phyloP scores from a whole-genome alignment of 2,797 vertebrate species.

The Falco peregrinus region DNA sequence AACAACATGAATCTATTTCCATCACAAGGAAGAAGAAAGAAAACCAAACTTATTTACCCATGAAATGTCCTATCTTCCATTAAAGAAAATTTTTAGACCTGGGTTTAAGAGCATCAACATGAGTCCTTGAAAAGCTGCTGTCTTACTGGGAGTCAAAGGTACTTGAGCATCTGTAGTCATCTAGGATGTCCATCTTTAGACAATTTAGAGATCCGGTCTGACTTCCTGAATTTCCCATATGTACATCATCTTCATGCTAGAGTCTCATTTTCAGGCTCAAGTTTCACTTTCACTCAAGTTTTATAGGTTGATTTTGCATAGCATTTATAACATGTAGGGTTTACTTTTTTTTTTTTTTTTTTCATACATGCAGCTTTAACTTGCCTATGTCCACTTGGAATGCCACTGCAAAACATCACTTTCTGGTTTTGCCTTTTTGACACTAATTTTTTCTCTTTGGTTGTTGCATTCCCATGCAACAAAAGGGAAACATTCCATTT shows the following conservation, averaged over 20 bases:
- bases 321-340: not conserved
- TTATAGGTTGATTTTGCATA: not conserved
- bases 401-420: accelerated
- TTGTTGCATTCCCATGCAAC: not conserved
- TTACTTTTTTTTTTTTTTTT: not conserved
- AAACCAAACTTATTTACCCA: not conserved
- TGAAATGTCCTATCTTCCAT: not conserved
- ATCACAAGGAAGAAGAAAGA: not conserved
- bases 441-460: not conserved
- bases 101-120: not conserved
- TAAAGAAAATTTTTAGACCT: not conserved
- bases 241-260: not conserved
- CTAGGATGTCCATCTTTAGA: not conserved
- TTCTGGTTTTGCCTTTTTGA: not conserved
- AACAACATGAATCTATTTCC: not conserved
- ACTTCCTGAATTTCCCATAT: not conserved
- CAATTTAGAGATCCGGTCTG: not conserved
- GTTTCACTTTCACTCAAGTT: not conserved
- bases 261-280: not conserved
- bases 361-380: not conserved
- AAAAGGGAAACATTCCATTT: not conserved
- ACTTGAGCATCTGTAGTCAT: not conserved
- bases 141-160: not conserved
- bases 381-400: not conserved
- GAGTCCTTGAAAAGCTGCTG: not conserved